Percentiles rank a stretch among this genome's conserved stretches.
phyloP scores from a whole-genome alignment of 2,113 vertebrate genomes.

The Xyrauchen texanus region DNA sequence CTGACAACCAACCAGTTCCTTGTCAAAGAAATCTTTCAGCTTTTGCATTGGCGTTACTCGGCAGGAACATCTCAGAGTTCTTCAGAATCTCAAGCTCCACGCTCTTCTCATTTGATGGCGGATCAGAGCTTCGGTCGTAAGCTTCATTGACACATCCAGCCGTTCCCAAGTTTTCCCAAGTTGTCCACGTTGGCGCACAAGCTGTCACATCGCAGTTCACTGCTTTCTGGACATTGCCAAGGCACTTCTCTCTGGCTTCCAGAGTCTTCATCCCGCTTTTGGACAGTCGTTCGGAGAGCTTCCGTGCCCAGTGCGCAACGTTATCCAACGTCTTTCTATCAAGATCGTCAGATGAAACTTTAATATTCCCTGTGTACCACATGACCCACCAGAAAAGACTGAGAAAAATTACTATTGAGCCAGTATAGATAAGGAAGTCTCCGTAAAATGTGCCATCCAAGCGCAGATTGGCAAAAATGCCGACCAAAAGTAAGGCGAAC shows the following conservation, averaged over 20 bases:
- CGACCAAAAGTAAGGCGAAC: slow-evolving; percentile 67
- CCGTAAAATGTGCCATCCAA: slow-evolving; percentile 70
- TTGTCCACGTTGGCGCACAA: slow-evolving; percentile 43
- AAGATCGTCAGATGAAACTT: slow-evolving; percentile 35
- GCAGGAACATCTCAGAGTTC: slow-evolving; percentile 49
- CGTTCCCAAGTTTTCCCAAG: slow-evolving; percentile 47
- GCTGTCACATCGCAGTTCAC: slow-evolving; percentile 34
- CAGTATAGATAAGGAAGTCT: slow-evolving; percentile 79
- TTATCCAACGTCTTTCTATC: slow-evolving; percentile 53
- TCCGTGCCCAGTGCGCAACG: slow-evolving; percentile 70
- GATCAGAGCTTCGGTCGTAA: slow-evolving; percentile 60
- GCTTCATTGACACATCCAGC: slow-evolving; percentile 63
- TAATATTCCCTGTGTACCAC: slow-evolving; percentile 76
- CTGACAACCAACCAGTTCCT: too few species aligned
- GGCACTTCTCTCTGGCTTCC: slow-evolving; percentile 48
- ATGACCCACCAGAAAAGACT: slow-evolving; percentile 76
- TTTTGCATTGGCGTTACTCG: slow-evolving; percentile 37
- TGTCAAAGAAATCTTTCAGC: slow-evolving; percentile 65
- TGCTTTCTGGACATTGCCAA: slow-evolving; percentile 43
- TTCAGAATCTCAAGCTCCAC: slow-evolving; percentile 64
- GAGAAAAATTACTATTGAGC: slow-evolving; percentile 71
- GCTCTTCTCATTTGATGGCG: slow-evolving; percentile 44
- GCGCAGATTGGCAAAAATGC: slow-evolving; percentile 72
- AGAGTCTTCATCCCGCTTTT: slow-evolving; percentile 55
- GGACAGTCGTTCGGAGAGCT: slow-evolving; percentile 70